Percentiles rank a stretch among this genome's conserved stretches.
Conservation (phyloP, 2,888 invertebrate genomes). For the Drosophila koepferae region DNA sequence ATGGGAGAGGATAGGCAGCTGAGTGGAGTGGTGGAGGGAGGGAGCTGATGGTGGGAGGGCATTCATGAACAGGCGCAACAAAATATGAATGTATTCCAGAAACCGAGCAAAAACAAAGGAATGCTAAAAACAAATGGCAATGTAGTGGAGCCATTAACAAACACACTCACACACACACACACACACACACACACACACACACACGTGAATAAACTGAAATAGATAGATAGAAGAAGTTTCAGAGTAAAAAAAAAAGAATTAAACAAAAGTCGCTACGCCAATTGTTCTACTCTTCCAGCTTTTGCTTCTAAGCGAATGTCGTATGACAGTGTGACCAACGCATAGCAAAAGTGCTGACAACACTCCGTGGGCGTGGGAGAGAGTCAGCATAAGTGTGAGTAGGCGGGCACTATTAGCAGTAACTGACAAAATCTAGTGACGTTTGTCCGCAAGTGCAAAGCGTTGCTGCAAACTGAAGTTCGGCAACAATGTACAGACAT, state of each 20-base stretch:
- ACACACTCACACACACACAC: slow-evolving; percentile 37
- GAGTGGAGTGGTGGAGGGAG: neutral
- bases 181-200: slow-evolving; percentile 10
- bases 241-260: slow-evolving; percentile 11
- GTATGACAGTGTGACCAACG: slow-evolving; percentile 53
- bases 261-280: slow-evolving; percentile 57
- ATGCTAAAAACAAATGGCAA: slow-evolving; percentile 65
- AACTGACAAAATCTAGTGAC: neutral
- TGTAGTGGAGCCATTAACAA: slow-evolving; percentile 74
- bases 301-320: slow-evolving; percentile 27
- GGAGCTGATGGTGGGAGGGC: neutral
- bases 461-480: neutral
- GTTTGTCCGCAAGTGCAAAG: neutral
- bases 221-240: slow-evolving; percentile 67
- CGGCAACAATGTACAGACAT: neutral
- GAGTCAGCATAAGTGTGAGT: neutral
- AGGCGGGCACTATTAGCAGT: neutral
- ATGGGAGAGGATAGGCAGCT: neutral
- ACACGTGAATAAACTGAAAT: slow-evolving; percentile 39
- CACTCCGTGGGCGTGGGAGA: neutral
- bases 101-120: slow-evolving; percentile 63
- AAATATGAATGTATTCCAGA: slow-evolving; percentile 40
- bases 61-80: slow-evolving; percentile 6
- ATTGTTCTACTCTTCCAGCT: slow-evolving; percentile 50
- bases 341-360: slow-evolving; percentile 1